Evolutionary conservation across 2,797 vertebrate genomes (phyloP), one percentile per base, ranked within the genome.

Genomic region (Coilia nasus): DNA sequence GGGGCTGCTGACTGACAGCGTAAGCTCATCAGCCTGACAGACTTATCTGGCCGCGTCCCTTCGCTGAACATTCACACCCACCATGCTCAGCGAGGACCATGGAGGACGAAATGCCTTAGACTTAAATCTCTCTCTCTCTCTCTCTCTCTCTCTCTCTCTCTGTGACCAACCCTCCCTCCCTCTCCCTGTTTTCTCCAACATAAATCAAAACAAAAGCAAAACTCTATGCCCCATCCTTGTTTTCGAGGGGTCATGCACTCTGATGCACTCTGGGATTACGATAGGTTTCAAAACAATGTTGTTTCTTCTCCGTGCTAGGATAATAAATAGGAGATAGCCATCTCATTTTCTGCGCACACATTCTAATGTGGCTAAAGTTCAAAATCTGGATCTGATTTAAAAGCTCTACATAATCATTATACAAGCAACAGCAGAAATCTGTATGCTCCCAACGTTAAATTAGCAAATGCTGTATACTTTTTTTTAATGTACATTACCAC

Each of bases 1-100:
- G 91, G 86, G 91, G 75, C 89, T 88, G 93, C 90, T 90, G 94
- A 96, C 89, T 94, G 94, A 95, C 93, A 93, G 92, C 89, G 91
- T 94, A 92, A 92, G 93, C 91, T 91, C 90, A 86, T 92, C 90
- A 91, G 92, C 91, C 93, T 93, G 89, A 90, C 90, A 94, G 94
- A 94, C 94, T 92, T 75, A 75, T 75, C 67, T 17, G 31, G 67
- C 67, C 67, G 19, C 28, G 67, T 90, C 93, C 93, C 88, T 75
- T 31, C 67, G 67, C 28, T 75, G 41, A 75, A 41, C 67, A 75
- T 75, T 31, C 67, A 31, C 31, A 75, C 35, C 28, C 67, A 75
- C 67, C 67, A 75, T 23, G 0, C 15, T 75, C 67, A 35, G 67
- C 17, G 35, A 19, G 15, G 67, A 10, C 67, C 35, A 75, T 9